Percentiles rank a stretch among this genome's conserved stretches.
These are phyloP conservation scores for Sylvicola cinctus DNA, from an alignment of 2,888 invertebrate genomes.

Conservation along the genomic window DNA sequence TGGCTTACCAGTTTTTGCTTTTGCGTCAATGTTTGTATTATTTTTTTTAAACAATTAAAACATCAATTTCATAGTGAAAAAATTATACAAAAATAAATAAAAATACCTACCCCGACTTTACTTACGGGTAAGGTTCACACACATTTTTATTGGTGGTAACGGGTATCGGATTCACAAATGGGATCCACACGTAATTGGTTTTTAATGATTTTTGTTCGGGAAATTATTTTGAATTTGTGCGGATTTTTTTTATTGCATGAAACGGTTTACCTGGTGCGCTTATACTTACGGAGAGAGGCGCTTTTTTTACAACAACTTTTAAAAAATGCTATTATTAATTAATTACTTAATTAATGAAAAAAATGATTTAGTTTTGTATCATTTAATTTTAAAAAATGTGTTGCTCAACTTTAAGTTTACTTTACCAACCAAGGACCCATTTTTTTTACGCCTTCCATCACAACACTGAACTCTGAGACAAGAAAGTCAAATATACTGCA, in stretches of 20 bases:
- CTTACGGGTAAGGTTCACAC: conserved; percentile 10
- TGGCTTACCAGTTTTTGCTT: too few species aligned
- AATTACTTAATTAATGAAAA: conserved; percentile 4
- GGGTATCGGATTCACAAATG: not conserved
- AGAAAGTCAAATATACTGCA: too few species aligned
- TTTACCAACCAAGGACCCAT: too few species aligned
- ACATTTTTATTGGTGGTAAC: conserved; percentile 3
- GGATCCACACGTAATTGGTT: not conserved
- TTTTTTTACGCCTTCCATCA: too few species aligned
- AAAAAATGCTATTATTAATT: conserved; percentile 7
- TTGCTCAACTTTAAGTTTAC: too few species aligned
- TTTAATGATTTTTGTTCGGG: not conserved
- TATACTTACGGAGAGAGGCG: conserved; percentile 29
- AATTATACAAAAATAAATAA: conserved; percentile 5
- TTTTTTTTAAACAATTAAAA: too few species aligned
- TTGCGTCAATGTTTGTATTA: too few species aligned
- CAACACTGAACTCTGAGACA: too few species aligned
- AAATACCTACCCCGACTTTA: conserved; percentile 14
- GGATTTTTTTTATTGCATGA: conserved; percentile 5
- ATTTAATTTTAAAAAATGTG: conserved; percentile 18
- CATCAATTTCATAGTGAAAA: too few species aligned
- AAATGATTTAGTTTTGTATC: conserved; percentile 2
- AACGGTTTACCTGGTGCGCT: conserved; percentile 32
- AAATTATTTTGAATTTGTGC: conserved; percentile 1
- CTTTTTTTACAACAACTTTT: conserved; percentile 8